phyloP scores from a whole-genome alignment of 2,797 vertebrate genomes.

The Sebastes nivosus region DNA sequence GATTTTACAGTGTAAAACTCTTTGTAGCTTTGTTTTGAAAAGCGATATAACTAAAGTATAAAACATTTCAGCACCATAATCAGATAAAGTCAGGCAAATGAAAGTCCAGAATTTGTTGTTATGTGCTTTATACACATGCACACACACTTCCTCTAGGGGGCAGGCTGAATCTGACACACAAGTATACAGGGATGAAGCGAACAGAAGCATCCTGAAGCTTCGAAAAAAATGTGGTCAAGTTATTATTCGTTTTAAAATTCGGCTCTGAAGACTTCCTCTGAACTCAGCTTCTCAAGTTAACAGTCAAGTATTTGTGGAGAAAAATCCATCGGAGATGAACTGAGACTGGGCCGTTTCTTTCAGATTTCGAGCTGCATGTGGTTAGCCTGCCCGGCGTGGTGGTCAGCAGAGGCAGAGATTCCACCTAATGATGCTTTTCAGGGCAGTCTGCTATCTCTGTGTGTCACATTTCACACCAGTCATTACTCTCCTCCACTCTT shows the following conservation, averaged over 20 bases:
- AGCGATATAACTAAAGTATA: neutral
- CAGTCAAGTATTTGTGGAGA: neutral
- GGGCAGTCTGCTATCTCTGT: slow-evolving; percentile 42
- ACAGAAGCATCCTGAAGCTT: slow-evolving; percentile 11
- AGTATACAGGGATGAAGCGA: neutral
- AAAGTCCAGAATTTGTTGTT: neutral
- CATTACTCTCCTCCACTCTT: slow-evolving; percentile 58
- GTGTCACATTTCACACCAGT: slow-evolving; percentile 58
- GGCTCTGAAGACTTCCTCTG: neutral
- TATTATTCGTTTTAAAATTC: slow-evolving; percentile 7
- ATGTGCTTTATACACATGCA: neutral
- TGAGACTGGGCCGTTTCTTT: neutral
- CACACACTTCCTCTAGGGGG: slow-evolving; percentile 73
- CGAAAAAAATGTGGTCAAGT: neutral
- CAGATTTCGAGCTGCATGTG: slow-evolving; percentile 5
- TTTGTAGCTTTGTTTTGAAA: neutral
- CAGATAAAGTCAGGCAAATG: too few species aligned
- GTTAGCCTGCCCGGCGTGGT: slow-evolving; percentile 6
- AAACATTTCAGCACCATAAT: too few species aligned
- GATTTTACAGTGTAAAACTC: neutral
- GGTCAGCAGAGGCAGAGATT: slow-evolving; percentile 28
- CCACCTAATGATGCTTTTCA: slow-evolving; percentile 56
- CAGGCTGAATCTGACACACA: slow-evolving; percentile 61
- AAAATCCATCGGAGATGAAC: neutral
- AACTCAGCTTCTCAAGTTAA: neutral